phyloP scores from a whole-genome alignment of 2,113 vertebrate genomes.

The Larimichthys polyactis region DNA sequence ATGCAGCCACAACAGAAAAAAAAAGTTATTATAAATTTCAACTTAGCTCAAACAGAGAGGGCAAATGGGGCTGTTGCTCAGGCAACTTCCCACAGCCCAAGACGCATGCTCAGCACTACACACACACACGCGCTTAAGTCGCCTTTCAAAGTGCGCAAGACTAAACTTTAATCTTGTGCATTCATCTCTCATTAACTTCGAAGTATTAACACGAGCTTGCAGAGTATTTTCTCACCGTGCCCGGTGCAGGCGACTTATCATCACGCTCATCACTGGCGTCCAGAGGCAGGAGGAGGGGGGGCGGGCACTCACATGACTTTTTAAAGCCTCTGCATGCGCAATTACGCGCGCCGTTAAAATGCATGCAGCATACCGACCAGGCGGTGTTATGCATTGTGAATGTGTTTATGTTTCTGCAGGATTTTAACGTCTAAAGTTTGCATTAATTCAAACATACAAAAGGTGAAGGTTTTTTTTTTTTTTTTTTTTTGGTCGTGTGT shows the following conservation, averaged over 20 bases:
- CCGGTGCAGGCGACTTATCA: background rate
- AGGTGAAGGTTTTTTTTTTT: too few relatives aligned
- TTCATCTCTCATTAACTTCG: too few relatives aligned
- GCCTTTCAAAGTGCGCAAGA: background rate
- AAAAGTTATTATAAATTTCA: too few relatives aligned
- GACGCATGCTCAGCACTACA: too few relatives aligned
- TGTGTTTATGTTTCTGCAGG: background rate
- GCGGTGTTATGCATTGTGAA: background rate
- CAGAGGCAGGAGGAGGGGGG: background rate
- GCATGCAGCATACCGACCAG: background rate
- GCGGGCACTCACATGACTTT: background rate
- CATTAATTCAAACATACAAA: too few relatives aligned
- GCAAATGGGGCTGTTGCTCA: too few relatives aligned
- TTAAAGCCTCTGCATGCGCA: background rate
- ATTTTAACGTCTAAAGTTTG: background rate
- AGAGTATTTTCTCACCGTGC: slow-evolving; percentile 21
- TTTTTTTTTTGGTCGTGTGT: background rate
- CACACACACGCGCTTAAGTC: too few relatives aligned
- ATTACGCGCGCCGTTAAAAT: background rate
- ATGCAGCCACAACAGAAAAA: too few relatives aligned
- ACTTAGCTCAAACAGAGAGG: too few relatives aligned
- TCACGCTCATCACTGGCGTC: background rate
- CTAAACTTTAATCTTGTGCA: background rate
- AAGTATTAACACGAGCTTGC: background rate
- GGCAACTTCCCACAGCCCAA: too few relatives aligned